Percentiles rank a stretch among this genome's conserved stretches.
Conservation (phyloP, 2,888 invertebrate genomes). For the Hipparchia sbordonii region DNA sequence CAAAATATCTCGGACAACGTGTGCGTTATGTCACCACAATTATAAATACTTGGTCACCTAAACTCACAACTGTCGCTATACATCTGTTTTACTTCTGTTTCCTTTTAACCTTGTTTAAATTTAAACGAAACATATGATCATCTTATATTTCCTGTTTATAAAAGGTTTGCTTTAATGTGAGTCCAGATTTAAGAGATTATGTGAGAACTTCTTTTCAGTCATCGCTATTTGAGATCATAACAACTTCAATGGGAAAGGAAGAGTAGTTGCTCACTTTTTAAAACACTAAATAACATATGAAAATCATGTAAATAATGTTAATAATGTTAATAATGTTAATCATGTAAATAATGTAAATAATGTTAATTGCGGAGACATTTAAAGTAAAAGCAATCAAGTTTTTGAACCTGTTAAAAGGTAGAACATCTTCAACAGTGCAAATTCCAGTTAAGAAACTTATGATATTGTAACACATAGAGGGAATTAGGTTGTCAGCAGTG, state of each 20-base stretch:
- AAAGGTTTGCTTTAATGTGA: conserved; percentile 19
- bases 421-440: no score
- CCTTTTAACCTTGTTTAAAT: conserved; percentile 69
- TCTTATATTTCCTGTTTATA: conserved; percentile 12
- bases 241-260: background rate
- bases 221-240: background rate
- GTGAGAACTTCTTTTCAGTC: background rate
- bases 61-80: conserved; percentile 57
- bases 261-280: no score
- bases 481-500: no score
- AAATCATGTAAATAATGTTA: no score
- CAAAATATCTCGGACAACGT: conserved; percentile 57
- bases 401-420: no score
- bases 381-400: background rate
- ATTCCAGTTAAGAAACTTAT: no score
- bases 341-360: no score
- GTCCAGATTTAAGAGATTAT: background rate
- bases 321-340: no score
- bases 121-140: conserved; percentile 45
- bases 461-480: background rate
- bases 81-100: conserved; percentile 66
- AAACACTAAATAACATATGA: no score
- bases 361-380: background rate
- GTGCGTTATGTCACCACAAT: conserved; percentile 60
- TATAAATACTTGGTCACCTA: conserved; percentile 69